These are phyloP conservation scores for Megaceryle alcyon DNA, from an alignment of 2,797 vertebrate species.

Conservation along the genomic window DNA sequence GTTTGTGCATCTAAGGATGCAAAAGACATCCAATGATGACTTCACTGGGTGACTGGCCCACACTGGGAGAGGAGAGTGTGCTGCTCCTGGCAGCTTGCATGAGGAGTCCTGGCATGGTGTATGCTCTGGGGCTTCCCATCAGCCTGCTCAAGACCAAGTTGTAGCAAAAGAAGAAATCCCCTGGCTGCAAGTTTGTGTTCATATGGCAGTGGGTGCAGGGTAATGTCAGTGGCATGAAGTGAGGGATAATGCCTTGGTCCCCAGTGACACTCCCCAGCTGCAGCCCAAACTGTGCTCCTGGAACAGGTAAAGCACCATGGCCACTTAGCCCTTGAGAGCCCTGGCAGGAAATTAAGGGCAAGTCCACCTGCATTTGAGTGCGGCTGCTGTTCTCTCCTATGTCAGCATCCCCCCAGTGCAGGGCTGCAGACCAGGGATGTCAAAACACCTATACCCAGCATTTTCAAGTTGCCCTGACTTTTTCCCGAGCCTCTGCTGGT, in stretches of 20 bases:
- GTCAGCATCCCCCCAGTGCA: accelerated
- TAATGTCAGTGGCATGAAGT: accelerated
- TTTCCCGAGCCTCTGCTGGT: background rate
- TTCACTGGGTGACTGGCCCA: background rate
- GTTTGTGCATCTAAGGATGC: background rate
- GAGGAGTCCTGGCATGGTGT: background rate
- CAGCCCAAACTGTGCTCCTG: background rate
- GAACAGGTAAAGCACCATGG: background rate
- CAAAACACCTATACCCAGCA: background rate
- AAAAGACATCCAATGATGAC: background rate
- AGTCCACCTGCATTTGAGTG: background rate
- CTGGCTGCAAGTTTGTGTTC: background rate
- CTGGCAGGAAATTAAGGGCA: accelerated
- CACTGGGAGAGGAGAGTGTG: background rate
- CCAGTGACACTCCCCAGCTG: accelerated
- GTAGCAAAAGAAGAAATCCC: background rate
- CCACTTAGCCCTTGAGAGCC: accelerated
- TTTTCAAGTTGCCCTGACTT: background rate
- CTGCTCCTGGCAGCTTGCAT: background rate
- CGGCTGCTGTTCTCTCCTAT: background rate
- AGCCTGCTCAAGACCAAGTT: background rate
- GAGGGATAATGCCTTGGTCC: background rate
- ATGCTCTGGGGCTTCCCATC: background rate
- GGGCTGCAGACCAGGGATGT: background rate
- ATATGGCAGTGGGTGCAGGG: background rate